Base-by-base conservation (phyloP, 2,888 invertebrate genomes). In the Lordiphosa fenestrarum region DNA sequence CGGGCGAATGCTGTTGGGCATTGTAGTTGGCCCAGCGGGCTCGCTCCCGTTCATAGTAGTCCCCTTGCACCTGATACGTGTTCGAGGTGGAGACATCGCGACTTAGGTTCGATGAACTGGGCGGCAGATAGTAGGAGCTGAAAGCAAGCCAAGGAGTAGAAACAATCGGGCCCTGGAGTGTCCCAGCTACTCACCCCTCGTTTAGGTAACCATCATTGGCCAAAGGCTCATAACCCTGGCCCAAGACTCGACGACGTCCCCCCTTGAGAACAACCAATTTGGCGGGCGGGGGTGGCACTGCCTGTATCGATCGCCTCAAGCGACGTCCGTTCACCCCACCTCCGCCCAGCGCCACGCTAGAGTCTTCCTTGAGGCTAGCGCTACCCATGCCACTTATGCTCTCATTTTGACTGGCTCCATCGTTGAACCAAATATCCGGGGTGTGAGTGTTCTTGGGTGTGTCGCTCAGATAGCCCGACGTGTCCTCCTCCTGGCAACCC, bases 401-500 rank as follows among this genome's bases (percentile, higher is more conserved):
- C 66, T 77, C 86, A 65, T 77, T 84, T 49, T 81, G 85, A 41
- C 85, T 87, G 47, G 82, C 84, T 2, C 80, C 87, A 60, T 88
- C 87, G 66, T 87, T 88, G 60, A 85, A 89, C 90, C 90, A 90
- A 68, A 90, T 88, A 67, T 91, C 91, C 21, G 91, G 90, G 5
- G 90, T 90, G 53, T 89, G 91, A 33, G 86, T 82, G 60, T 92
- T 91, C 84, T 92, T 92, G 53, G 88, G 88, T 46, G 94, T 94
- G 86, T 95, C 95, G 87, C 95, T 95, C 47, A 95, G 94, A 89
- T 96, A 95, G 36, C 95, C 95, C 30, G 95, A 95, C 53, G 95
- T 95, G 84, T 95, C 95, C 36, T 94, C 94, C 84, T 94, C 94
- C 51, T 91, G 91, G 84, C 88, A 88, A 88, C 89, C 88, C 25